A percentile compares a stretch with the other conserved stretches of the same genome.
These are phyloP conservation scores for Datnioides undecimradiatus DNA, from an alignment of 2,113 vertebrate genomes.

Conservation along the genomic window DNA sequence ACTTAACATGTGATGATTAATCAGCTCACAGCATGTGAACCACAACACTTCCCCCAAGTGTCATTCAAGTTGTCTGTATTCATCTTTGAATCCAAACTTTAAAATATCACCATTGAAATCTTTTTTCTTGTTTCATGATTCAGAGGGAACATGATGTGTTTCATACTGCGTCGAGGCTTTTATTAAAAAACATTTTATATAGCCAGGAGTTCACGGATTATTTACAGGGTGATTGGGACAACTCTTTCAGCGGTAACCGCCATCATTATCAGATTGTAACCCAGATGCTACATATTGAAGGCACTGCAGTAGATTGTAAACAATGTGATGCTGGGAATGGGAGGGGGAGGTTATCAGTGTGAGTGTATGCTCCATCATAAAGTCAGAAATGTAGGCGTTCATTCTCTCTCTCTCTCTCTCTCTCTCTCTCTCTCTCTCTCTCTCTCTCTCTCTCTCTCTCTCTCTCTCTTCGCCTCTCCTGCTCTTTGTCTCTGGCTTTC, in stretches of 20 bases:
- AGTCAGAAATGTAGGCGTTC: not conserved
- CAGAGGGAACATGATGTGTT: not conserved
- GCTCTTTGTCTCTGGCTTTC: not conserved
- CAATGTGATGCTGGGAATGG: conserved; percentile 12
- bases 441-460: too few relatives aligned
- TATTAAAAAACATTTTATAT: not conserved
- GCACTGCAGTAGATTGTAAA: conserved; percentile 30
- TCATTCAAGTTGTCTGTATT: not conserved
- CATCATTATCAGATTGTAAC: not conserved
- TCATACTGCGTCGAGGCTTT: not conserved
- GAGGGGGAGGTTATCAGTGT: not conserved
- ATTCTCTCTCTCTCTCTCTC: too few relatives aligned
- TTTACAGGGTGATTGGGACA: not conserved
- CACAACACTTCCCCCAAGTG: not conserved
- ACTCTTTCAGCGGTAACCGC: not conserved
- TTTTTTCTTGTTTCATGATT: not conserved
- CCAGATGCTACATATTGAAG: not conserved
- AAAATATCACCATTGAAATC: not conserved
- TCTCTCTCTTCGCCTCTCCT: not conserved
- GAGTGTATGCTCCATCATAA: conserved; percentile 7
- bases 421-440: too few relatives aligned
- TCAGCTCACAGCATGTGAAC: not conserved
- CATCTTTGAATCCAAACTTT: not conserved
- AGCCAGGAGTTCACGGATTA: not conserved
- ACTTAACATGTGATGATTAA: not conserved